phyloP scores from a whole-genome alignment of 2,113 vertebrate genomes.

The Stigmatopora nigra region DNA sequence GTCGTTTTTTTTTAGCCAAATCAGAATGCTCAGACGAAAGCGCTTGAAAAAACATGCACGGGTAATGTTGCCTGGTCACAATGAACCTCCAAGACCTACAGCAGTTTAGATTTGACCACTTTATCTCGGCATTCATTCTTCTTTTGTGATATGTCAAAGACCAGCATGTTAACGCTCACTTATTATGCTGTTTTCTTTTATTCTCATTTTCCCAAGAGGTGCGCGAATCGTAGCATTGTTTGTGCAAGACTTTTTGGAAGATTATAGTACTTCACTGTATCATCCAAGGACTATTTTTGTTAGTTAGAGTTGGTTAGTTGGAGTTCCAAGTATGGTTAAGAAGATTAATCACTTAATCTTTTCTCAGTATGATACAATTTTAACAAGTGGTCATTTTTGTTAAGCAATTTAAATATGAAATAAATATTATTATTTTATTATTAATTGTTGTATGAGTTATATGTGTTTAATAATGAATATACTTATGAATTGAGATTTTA shows the following conservation, averaged over 20 bases:
- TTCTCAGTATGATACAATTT: too few species aligned
- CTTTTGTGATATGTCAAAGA: conserved; percentile 16
- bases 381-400: too few species aligned
- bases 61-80: conserved; percentile 45
- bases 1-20: conserved; percentile 55
- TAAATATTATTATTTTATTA: too few species aligned
- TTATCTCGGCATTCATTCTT: conserved; percentile 30
- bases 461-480: too few species aligned
- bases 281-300: too few species aligned
- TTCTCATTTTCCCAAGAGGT: background rate
- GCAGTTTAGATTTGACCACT: conserved; percentile 31
- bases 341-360: too few species aligned
- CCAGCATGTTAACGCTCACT: conserved; percentile 30
- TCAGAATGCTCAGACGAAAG: conserved; percentile 41
- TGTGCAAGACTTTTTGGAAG: background rate
- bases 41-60: conserved; percentile 29
- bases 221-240: background rate
- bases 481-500: too few species aligned
- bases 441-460: too few species aligned
- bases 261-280: background rate
- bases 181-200: conserved; percentile 10
- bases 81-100: conserved; percentile 31
- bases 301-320: too few species aligned
- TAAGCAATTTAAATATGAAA: too few species aligned
- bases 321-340: too few species aligned